Evolutionary conservation across 2,888 invertebrate species (phyloP).

Genomic region (Epinotia ramella): DNA sequence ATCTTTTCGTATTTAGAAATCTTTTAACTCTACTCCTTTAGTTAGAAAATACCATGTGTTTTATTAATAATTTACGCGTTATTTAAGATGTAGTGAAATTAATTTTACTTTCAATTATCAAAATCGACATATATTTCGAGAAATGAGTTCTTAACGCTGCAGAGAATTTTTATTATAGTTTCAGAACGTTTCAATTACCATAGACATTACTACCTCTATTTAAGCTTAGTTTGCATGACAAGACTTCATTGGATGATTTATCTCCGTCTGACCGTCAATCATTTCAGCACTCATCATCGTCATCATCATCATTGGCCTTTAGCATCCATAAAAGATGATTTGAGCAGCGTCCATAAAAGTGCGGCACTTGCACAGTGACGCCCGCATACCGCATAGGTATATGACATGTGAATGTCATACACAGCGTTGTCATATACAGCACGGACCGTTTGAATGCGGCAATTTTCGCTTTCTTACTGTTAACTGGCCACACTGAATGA

Average conservation of each 20-base stretch:
- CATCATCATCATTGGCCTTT: too few relatives aligned
- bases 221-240: not conserved
- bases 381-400: too few relatives aligned
- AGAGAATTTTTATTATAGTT: not conserved
- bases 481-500: too few relatives aligned
- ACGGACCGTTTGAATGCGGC: too few relatives aligned
- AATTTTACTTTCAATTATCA: not conserved
- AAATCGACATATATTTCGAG: not conserved
- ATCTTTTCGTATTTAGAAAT: not conserved
- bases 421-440: too few relatives aligned
- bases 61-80: not conserved
- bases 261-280: too few relatives aligned
- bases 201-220: slow-evolving; percentile 20
- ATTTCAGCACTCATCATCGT: too few relatives aligned
- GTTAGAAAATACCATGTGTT: not conserved
- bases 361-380: too few relatives aligned
- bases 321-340: too few relatives aligned
- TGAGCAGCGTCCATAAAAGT: too few relatives aligned
- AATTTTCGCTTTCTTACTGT: too few relatives aligned
- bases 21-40: not conserved
- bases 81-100: not conserved
- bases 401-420: too few relatives aligned
- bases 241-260: not conserved
- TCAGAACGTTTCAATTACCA: slow-evolving; percentile 29
- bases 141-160: not conserved